Evolutionary conservation across 2,888 invertebrate genomes (phyloP).

Genomic region (Mimachlamys varia): DNA sequence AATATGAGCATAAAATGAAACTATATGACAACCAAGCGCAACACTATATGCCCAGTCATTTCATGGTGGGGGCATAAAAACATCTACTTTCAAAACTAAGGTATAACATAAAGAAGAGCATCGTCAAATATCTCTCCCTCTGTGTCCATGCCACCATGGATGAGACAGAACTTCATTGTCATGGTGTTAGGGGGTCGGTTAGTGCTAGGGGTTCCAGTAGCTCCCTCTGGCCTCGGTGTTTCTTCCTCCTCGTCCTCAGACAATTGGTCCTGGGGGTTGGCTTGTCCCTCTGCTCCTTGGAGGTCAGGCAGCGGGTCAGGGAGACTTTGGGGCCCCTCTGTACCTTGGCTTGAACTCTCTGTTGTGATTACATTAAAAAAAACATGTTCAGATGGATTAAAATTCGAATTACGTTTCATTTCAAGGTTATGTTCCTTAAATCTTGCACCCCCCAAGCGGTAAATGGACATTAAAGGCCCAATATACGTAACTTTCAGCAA

Average conservation of each 20-base stretch:
- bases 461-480: too few relatives aligned
- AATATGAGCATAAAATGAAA: too few relatives aligned
- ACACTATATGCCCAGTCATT: too few relatives aligned
- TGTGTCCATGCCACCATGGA: constrained; percentile 81
- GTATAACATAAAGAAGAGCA: constrained; percentile 66
- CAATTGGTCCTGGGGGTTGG: constrained; percentile 38
- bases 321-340: constrained; percentile 45
- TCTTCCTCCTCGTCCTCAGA: constrained; percentile 54
- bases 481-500: too few relatives aligned
- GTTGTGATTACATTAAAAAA: background rate
- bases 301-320: constrained; percentile 34
- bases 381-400: too few relatives aligned
- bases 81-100: background rate
- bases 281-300: constrained; percentile 41
- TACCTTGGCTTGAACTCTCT: constrained; percentile 51
- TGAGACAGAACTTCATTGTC: constrained; percentile 66
- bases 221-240: constrained; percentile 57
- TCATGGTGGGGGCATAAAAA: too few relatives aligned
- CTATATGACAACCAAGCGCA: too few relatives aligned
- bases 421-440: too few relatives aligned
- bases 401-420: too few relatives aligned
- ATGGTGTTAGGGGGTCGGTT: constrained; percentile 49
- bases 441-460: too few relatives aligned
- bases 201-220: constrained; percentile 46
- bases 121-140: constrained; percentile 81